Conservation (phyloP, 2,888 invertebrate genomes). For the Nudaria mundana region DNA sequence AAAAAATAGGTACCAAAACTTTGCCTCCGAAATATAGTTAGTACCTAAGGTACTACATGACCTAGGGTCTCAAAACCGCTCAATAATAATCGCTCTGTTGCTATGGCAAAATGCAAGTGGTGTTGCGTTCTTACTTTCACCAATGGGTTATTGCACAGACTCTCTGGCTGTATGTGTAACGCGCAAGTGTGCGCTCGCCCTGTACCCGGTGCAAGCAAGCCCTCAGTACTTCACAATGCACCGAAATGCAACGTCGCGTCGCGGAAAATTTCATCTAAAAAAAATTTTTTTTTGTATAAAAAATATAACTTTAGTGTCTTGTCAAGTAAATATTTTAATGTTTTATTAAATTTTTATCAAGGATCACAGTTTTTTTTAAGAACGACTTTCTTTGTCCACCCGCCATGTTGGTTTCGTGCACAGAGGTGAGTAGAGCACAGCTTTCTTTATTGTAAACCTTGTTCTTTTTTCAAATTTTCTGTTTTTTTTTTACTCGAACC, state of each 20-base stretch:
- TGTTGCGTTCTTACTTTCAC: constrained; percentile 38
- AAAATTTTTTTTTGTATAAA: constrained; percentile 10
- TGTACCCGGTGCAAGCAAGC: constrained; percentile 30
- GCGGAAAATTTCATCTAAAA: constrained; percentile 1
- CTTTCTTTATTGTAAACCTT: constrained; percentile 40
- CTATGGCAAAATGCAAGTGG: constrained; percentile 37
- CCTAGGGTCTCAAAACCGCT: too few relatives aligned
- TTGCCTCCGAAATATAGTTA: too few relatives aligned
- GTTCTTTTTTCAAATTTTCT: constrained; percentile 36
- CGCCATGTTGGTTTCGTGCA: constrained; percentile 50
- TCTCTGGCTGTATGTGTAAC: constrained; percentile 18
- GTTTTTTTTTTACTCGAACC: background rate
- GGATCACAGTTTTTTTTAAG: constrained; percentile 31
- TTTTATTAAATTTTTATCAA: constrained; percentile 21
- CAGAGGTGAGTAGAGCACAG: constrained; percentile 45
- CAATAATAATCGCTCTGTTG: constrained; percentile 35
- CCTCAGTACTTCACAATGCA: constrained; percentile 39
- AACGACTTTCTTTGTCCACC: constrained; percentile 42
- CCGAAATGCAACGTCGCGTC: constrained; percentile 29
- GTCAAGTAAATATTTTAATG: background rate
- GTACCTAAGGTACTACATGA: too few relatives aligned
- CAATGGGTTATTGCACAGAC: constrained; percentile 22
- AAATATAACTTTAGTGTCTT: constrained; percentile 13
- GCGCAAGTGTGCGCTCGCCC: constrained; percentile 29
- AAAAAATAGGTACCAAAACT: too few relatives aligned